Evolutionary conservation across 2,888 invertebrate species (phyloP), one percentile per base, ranked within the genome.

Genomic region (Pheosia gnoma): DNA sequence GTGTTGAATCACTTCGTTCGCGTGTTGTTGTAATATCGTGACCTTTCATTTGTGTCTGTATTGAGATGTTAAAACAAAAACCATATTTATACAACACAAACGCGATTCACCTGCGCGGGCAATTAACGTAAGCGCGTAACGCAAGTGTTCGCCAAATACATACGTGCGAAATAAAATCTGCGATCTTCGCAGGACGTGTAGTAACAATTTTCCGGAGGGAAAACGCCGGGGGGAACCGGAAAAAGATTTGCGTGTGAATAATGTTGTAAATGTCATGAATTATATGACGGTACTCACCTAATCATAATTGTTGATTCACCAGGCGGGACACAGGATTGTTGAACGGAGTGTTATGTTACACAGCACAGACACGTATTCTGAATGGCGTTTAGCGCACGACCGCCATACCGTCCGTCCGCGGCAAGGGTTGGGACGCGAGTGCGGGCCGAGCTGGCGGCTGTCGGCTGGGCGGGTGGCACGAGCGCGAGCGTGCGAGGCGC

Each of bases 351-450:
- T 77, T 74, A 69, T 73, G 77, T 77, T 75, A 82, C 85, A 85
- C 85, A 80, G 83, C 84, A 85, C 86, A 77, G 78, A 77, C 85
- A 80, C 84, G 81, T 77, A 74, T 78, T 70, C 72, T 63, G 70
- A 70, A 67, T 66, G 61, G 70, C 69, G 69, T 68, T 80, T 67
- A 80, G 66, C 81, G 77, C 81, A 82, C 80, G 82, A 73, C 71
- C 76, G 81, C 82, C 91, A 89, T 88, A 70, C 77, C 89, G 89
- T 87, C 84, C 87, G 85, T 70, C 67, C 87, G 82, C 78, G 81
- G 82, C 86, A 89, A 81, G 80, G 83, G 82, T 79, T 81, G 74
- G 78, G 77, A 79, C 90, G 87, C 91, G 91, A 92, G 84, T 91
- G 91, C 63, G 75, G 55, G 66, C 49, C 51, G 55, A 47, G 61